Evolutionary conservation across 2,888 invertebrate genomes (phyloP), one percentile per base, ranked within the genome.

Genomic region (Dilophus febrilis): DNA sequence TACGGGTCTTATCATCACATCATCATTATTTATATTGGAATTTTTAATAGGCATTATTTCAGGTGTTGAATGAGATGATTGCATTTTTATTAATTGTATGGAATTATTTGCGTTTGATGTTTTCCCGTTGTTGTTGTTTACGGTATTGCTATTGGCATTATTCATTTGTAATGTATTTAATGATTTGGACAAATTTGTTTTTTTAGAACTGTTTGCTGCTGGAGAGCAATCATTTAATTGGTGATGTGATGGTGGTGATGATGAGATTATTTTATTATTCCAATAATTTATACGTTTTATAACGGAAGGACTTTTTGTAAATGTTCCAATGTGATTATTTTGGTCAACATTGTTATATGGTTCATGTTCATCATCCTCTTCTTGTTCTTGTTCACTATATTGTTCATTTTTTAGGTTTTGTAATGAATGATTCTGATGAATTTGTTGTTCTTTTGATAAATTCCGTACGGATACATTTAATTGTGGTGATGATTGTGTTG

Each of bases 401-500:
- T n/a, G n/a, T n/a, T n/a, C n/a, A n/a, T n/a, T n/a, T n/a, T n/a
- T n/a, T n/a, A n/a, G n/a, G n/a, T n/a, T n/a, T n/a, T n/a, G n/a
- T n/a, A n/a, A n/a, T n/a, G n/a, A n/a, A n/a, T n/a, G n/a, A n/a
- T n/a, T 22, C 22, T 22, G 22, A 6, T 6, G 22, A 6, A 11
- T 6, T 28, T 13, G 36, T 17, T 12, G 36, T 19, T 5, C 10
- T 34, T 8, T 13, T 13, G 8, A 22, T 22, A 22, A 4, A 12
- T 22, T 35, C 11, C 2, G 26, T 13, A 17, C 14, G 4, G 8
- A 6, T 22, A 16, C 31, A 12, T 38, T 35, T 26, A 40, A 37
- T 2, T 17, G 13, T 3, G 40, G 37, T 22, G 37, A 16, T 5
- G 40, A 22, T 39, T 44, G n/a, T n/a, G n/a, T n/a, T n/a, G n/a